Percentiles rank a stretch among this genome's conserved stretches.
Conservation (phyloP, 2,797 vertebrate genomes). For the Sciaenops ocellatus region DNA sequence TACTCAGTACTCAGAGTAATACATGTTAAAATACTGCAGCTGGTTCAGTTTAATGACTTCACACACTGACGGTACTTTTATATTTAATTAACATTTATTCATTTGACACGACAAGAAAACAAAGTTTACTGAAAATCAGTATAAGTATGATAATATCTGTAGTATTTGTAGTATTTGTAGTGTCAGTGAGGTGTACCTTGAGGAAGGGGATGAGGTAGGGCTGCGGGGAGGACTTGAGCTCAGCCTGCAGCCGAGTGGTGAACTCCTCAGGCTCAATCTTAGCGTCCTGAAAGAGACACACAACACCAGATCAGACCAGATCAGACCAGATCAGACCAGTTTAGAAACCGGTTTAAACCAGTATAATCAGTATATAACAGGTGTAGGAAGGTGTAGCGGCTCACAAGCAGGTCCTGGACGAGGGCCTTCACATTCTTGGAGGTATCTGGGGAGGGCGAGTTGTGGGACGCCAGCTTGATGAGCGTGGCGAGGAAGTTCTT, state of each 20-base stretch:
- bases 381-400: background rate
- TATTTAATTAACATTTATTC: too few relatives aligned
- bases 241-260: constrained; percentile 89
- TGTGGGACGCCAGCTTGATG: constrained; percentile 92
- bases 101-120: too few relatives aligned
- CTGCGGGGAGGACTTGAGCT: constrained; percentile 92
- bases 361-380: too few relatives aligned
- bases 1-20: too few relatives aligned
- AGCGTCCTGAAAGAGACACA: constrained; percentile 83
- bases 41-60: too few relatives aligned
- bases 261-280: constrained; percentile 93
- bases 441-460: constrained; percentile 89
- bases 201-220: constrained; percentile 94
- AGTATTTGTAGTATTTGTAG: background rate
- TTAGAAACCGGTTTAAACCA: too few relatives aligned
- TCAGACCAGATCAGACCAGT: background rate
- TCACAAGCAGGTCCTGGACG: constrained; percentile 91
- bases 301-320: background rate
- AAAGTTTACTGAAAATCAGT: too few relatives aligned
- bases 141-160: background rate
- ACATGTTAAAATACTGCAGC: too few relatives aligned
- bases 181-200: constrained; percentile 80
- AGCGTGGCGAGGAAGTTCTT: constrained; percentile 92
- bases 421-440: constrained; percentile 92
- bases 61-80: too few relatives aligned